A percentile compares a stretch with the other conserved stretches of the same genome.
phyloP scores from a whole-genome alignment of 2,888 invertebrate genomes.

The Scelioninae gen. 1 region DNA sequence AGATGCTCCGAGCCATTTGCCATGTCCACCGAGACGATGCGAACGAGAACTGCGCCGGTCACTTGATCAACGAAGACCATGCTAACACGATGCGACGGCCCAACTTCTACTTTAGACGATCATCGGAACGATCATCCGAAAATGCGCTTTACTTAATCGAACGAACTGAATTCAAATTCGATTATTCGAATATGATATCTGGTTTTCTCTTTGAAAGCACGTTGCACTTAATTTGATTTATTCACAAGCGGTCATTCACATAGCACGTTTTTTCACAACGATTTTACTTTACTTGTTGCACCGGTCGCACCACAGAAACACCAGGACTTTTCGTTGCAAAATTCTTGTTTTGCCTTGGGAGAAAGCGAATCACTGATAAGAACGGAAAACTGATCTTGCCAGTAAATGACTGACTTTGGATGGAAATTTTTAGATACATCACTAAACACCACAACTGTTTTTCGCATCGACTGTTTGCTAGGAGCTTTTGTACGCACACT shows the following conservation, averaged over 20 bases:
- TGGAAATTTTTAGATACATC: slow-evolving; percentile 17
- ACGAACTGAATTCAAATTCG: slow-evolving; percentile 15
- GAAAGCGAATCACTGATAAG: slow-evolving; percentile 25
- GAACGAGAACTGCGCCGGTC: slow-evolving; percentile 52
- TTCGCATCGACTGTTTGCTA: slow-evolving; percentile 8
- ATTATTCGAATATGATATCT: slow-evolving; percentile 16
- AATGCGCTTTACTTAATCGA: slow-evolving; percentile 30
- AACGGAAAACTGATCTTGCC: slow-evolving; percentile 12
- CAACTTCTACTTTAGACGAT: slow-evolving; percentile 53
- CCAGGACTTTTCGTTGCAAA: slow-evolving; percentile 19
- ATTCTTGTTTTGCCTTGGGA: neutral
- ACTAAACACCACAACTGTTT: slow-evolving; percentile 46
- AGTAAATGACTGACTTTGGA: no score
- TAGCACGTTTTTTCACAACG: slow-evolving; percentile 47
- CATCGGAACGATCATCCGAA: slow-evolving; percentile 54
- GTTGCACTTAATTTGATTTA: slow-evolving; percentile 48
- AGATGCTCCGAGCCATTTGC: slow-evolving; percentile 77
- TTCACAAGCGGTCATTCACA: slow-evolving; percentile 48
- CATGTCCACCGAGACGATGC: slow-evolving; percentile 76
- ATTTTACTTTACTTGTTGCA: slow-evolving; percentile 43
- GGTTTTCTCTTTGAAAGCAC: slow-evolving; percentile 31
- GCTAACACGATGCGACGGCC: slow-evolving; percentile 56
- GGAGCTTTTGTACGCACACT: slow-evolving; percentile 20
- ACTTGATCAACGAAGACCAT: slow-evolving; percentile 61
- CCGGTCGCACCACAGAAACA: slow-evolving; percentile 57